Evolutionary conservation across 2,113 vertebrate genomes (phyloP).

Genomic region (Salvelinus namaycush): DNA sequence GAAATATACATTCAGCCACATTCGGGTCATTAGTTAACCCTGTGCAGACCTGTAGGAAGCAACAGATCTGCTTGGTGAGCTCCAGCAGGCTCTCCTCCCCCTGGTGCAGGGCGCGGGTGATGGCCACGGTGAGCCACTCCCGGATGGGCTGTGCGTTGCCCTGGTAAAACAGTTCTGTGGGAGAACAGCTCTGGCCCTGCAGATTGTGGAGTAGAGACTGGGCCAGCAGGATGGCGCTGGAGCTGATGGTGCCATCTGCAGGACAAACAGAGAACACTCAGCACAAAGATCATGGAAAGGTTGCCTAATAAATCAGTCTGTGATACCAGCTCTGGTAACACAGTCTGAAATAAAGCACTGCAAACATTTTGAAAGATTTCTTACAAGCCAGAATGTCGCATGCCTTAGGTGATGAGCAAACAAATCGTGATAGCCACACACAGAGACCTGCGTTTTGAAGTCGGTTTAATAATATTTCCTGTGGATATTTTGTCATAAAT

Average conservation of each 20-base stretch:
- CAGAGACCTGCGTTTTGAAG: too few relatives aligned
- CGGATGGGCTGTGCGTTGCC: constrained; percentile 86
- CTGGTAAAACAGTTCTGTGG: constrained; percentile 96
- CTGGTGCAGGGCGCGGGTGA: constrained; percentile 92
- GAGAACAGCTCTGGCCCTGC: constrained; percentile 89
- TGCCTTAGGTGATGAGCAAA: too few relatives aligned
- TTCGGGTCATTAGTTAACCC: background rate
- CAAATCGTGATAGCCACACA: too few relatives aligned
- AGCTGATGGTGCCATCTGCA: constrained; percentile 93
- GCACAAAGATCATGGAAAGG: background rate
- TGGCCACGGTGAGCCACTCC: constrained; percentile 94
- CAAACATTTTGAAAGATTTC: too few relatives aligned
- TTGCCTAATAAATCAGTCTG: constrained; percentile 4
- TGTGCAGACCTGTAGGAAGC: constrained; percentile 86
- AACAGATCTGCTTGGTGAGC: constrained; percentile 94
- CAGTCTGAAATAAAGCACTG: constrained; percentile 29
- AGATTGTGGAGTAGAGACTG: constrained; percentile 93
- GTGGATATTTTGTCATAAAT: too few relatives aligned
- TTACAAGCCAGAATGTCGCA: too few relatives aligned
- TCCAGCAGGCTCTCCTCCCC: constrained; percentile 94
- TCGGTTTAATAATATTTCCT: too few relatives aligned
- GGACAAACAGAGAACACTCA: constrained; percentile 19
- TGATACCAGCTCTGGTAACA: constrained; percentile 15
- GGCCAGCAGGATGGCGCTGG: constrained; percentile 88
- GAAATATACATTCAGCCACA: background rate